Percentiles rank a stretch among this genome's conserved stretches.
Evolutionary conservation across 2,113 vertebrate species (phyloP).

Genomic region (Phalacrocorax carbo): DNA sequence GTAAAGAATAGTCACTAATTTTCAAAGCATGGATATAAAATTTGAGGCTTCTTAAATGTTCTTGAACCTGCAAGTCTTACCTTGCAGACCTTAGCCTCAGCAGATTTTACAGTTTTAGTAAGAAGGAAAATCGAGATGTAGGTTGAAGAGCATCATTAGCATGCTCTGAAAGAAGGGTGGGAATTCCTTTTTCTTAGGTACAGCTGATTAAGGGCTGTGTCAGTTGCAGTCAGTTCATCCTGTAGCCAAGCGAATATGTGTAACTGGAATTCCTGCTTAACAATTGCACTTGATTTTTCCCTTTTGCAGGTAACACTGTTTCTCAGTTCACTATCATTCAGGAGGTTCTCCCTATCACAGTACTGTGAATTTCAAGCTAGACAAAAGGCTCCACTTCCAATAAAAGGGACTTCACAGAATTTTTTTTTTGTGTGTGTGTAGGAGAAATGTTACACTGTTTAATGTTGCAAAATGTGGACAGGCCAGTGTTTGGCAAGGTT

Average conservation of each 20-base stretch:
- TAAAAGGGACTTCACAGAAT: background rate
- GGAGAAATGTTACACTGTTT: background rate
- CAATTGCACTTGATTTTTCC: background rate
- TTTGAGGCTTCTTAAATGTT: background rate
- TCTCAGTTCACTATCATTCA: background rate
- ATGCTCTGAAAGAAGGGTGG: background rate
- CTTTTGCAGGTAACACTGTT: background rate
- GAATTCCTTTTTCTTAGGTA: background rate
- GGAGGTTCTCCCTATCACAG: background rate
- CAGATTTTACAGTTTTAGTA: background rate
- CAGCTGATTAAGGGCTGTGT: background rate
- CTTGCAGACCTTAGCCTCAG: background rate
- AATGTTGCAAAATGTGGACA: background rate
- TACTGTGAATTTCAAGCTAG: background rate
- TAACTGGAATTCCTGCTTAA: background rate
- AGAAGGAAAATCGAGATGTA: background rate
- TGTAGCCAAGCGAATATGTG: background rate
- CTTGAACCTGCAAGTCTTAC: background rate
- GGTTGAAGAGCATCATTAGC: background rate
- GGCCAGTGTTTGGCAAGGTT: background rate
- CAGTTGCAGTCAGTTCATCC: background rate
- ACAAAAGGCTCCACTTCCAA: background rate
- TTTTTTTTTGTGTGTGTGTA: background rate
- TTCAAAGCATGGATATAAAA: background rate
- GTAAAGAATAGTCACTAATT: background rate